phyloP scores from a whole-genome alignment of 2,113 vertebrate genomes.

The Connochaetes taurinus region DNA sequence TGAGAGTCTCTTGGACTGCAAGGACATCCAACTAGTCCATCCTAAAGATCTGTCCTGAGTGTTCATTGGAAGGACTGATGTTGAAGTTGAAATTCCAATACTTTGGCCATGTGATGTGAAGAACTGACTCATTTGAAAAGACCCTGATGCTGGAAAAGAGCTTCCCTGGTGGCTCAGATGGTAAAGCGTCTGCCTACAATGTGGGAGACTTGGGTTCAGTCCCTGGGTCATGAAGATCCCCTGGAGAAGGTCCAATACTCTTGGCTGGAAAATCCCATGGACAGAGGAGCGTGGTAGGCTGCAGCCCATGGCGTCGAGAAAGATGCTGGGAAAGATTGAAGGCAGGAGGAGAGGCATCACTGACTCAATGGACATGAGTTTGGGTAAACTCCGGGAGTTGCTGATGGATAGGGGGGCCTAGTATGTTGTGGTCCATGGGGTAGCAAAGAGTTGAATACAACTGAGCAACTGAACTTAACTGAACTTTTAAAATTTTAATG shows the following conservation, averaged over 20 bases:
- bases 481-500: neutral
- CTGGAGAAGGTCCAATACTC: neutral
- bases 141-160: neutral
- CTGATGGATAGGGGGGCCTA: neutral
- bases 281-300: neutral
- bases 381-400: neutral
- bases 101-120: neutral
- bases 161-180: neutral
- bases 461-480: neutral
- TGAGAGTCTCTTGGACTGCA: neutral
- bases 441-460: neutral
- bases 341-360: neutral
- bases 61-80: neutral
- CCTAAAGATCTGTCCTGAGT: neutral
- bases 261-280: neutral
- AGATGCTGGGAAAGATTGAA: neutral
- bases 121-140: neutral
- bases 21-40: neutral
- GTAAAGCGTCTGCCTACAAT: neutral
- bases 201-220: accelerated
- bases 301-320: neutral
- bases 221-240: neutral
- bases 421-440: accelerated
- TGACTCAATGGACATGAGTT: neutral
- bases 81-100: neutral